phyloP scores from a whole-genome alignment of 2,888 invertebrate species.

The Coelopa pilipes region DNA sequence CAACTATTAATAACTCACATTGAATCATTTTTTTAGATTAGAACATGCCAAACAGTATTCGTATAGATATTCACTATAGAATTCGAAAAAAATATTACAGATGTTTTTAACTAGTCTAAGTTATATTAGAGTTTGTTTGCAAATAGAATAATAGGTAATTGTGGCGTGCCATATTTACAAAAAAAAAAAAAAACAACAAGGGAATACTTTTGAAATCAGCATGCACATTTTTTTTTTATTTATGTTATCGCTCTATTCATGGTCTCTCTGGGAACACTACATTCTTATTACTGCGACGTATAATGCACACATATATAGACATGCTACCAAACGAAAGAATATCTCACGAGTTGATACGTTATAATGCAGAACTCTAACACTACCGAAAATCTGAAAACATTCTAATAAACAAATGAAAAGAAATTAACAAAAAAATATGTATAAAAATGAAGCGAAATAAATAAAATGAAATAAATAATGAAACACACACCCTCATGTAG shows the following conservation, averaged over 20 bases:
- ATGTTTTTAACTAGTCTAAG: too few species aligned
- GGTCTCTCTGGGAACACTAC: slow-evolving; percentile 13
- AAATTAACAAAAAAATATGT: slow-evolving; percentile 23
- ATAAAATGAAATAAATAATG: slow-evolving; percentile 26
- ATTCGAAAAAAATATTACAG: too few species aligned
- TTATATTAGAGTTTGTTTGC: too few species aligned
- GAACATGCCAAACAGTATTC: too few species aligned
- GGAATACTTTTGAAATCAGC: neutral
- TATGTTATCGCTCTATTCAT: slow-evolving; percentile 7
- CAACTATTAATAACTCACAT: too few species aligned
- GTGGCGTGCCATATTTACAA: slow-evolving; percentile 34
- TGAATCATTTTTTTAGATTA: too few species aligned
- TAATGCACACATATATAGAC: slow-evolving; percentile 2
- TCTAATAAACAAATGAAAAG: slow-evolving; percentile 28
- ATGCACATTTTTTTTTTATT: slow-evolving; percentile 12
- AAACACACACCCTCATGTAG: slow-evolving; percentile 41
- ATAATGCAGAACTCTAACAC: slow-evolving; percentile 32
- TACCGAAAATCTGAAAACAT: slow-evolving; percentile 10
- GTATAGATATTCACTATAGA: too few species aligned
- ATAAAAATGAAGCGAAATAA: slow-evolving; percentile 25
- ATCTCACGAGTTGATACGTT: slow-evolving; percentile 16
- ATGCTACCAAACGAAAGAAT: slow-evolving; percentile 15
- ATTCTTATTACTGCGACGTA: slow-evolving; percentile 13
- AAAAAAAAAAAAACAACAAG: neutral
- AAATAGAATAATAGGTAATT: neutral